These are phyloP conservation scores for Procapra przewalskii DNA, from an alignment of 2,113 vertebrate species.

Conservation along the genomic window DNA sequence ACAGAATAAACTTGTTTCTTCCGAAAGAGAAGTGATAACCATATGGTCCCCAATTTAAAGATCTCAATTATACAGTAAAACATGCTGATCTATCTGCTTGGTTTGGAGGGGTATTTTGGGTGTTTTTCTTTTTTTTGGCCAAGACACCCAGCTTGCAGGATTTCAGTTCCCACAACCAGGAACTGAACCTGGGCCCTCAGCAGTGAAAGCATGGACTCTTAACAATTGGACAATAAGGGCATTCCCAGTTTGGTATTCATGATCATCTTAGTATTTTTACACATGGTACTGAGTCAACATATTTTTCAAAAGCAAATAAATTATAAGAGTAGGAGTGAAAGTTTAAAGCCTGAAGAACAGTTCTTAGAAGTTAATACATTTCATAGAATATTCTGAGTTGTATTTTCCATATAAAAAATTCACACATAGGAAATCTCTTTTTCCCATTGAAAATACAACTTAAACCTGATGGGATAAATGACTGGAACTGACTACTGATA, in stretches of 20 bases:
- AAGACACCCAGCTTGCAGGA: neutral
- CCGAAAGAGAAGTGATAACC: neutral
- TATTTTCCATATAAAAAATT: neutral
- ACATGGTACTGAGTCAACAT: neutral
- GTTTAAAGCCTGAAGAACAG: neutral
- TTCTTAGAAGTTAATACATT: neutral
- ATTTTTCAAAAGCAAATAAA: constrained; percentile 22
- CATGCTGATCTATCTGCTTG: neutral
- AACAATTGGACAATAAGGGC: neutral
- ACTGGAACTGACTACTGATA: neutral
- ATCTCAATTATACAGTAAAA: neutral
- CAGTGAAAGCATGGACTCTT: neutral
- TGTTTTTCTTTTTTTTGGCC: neutral
- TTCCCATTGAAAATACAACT: neutral
- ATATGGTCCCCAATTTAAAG: neutral
- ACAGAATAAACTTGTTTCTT: neutral
- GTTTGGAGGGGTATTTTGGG: neutral
- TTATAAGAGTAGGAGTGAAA: neutral
- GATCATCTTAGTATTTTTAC: neutral
- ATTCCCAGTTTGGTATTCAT: neutral
- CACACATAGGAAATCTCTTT: neutral
- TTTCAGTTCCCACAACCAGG: neutral
- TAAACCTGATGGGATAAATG: neutral
- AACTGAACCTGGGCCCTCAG: neutral
- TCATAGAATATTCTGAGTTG: neutral